phyloP scores from a whole-genome alignment of 1,140 invertebrate species.

The Orius laevigatus region DNA sequence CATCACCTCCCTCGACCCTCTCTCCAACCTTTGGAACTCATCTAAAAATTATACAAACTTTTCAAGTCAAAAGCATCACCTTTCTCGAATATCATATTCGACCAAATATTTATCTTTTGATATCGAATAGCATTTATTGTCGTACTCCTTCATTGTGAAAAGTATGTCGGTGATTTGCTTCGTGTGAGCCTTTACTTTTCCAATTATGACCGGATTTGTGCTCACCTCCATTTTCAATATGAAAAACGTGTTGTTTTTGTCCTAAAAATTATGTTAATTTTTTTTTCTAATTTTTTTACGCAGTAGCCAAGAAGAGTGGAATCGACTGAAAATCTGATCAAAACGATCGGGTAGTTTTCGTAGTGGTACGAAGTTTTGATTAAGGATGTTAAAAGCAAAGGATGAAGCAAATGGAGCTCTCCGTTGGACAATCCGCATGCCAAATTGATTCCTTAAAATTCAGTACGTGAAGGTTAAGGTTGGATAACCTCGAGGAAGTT shows the following conservation, averaged over 20 bases:
- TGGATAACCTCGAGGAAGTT: no score
- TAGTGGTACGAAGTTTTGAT: not conserved
- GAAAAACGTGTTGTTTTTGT: conserved; percentile 8
- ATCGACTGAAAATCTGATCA: not conserved
- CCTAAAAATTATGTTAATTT: not conserved
- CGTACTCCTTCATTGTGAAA: not conserved
- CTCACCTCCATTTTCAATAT: not conserved
- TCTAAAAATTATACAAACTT: no score
- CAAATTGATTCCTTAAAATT: no score
- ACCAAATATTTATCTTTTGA: conserved; percentile 5
- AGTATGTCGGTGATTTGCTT: conserved; percentile 1
- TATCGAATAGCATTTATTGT: conserved; percentile 1
- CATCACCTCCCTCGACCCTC: no score
- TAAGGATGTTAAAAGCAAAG: not conserved
- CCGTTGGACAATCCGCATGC: conserved; percentile 4
- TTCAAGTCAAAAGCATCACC: not conserved
- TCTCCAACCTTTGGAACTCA: no score
- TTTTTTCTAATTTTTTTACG: not conserved
- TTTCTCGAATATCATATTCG: conserved; percentile 4
- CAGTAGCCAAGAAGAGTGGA: not conserved
- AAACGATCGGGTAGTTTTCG: not conserved
- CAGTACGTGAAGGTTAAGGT: no score
- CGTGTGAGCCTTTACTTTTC: not conserved
- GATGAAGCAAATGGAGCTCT: not conserved
- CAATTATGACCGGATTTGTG: not conserved